Conservation (phyloP, 2,797 vertebrate genomes). For the Trachurus trachurus region DNA sequence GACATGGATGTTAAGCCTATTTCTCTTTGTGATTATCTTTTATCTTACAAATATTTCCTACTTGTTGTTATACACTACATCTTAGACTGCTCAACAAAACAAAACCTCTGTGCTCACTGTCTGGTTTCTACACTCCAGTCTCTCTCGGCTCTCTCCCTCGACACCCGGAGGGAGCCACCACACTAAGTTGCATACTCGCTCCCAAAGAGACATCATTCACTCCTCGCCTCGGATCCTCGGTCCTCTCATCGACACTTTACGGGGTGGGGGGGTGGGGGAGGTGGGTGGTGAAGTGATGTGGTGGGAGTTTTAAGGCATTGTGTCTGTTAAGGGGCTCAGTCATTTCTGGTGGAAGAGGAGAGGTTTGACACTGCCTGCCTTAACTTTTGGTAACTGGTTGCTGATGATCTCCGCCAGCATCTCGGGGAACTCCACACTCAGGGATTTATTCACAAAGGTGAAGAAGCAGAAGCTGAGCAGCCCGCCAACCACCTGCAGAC, state of each 20-base stretch:
- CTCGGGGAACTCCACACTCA: slow-evolving; percentile 98
- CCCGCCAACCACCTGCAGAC: slow-evolving; percentile 92
- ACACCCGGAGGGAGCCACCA: slow-evolving; percentile 35
- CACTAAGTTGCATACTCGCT: slow-evolving; percentile 70
- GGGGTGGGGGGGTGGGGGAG: neutral
- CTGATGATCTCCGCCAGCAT: slow-evolving; percentile 99
- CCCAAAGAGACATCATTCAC: slow-evolving; percentile 36
- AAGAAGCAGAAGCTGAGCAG: slow-evolving; percentile 98
- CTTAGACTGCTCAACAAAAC: slow-evolving; percentile 57
- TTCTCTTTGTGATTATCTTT: slow-evolving; percentile 69
- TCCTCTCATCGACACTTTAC: slow-evolving; percentile 38
- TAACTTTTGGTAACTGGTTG: slow-evolving; percentile 99
- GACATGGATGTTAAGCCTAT: slow-evolving; percentile 76
- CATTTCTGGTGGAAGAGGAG: slow-evolving; percentile 99
- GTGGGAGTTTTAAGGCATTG: slow-evolving; percentile 93
- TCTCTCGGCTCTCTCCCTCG: slow-evolving; percentile 34
- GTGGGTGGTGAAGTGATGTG: slow-evolving; percentile 57
- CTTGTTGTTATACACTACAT: slow-evolving; percentile 64
- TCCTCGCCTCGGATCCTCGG: slow-evolving; percentile 43
- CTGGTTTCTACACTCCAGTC: slow-evolving; percentile 47
- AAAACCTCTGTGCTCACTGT: slow-evolving; percentile 57
- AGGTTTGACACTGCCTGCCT: slow-evolving; percentile 96
- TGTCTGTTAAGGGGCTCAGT: slow-evolving; percentile 87
- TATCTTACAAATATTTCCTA: slow-evolving; percentile 74
- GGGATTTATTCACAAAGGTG: slow-evolving; percentile 97